These are phyloP conservation scores for Zaprionus lachaisei DNA, from an alignment of 1,140 invertebrate genomes.

Conservation along the genomic window DNA sequence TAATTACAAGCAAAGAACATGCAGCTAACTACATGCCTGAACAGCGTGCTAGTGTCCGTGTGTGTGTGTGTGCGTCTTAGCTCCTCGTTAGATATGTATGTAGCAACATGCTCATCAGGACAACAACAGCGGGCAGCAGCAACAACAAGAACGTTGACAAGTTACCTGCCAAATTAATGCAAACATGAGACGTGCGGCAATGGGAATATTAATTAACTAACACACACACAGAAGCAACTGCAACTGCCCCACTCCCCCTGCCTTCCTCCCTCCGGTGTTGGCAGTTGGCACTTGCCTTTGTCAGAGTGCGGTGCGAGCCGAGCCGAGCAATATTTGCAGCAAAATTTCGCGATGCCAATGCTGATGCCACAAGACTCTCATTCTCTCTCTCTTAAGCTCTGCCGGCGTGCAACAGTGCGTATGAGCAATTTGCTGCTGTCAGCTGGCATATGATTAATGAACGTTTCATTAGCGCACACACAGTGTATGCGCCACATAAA, in stretches of 20 bases:
- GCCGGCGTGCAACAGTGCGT: slow-evolving; percentile 35
- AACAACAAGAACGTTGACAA: slow-evolving; percentile 78
- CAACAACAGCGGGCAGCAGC: slow-evolving; percentile 33
- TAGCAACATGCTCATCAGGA: slow-evolving; percentile 55
- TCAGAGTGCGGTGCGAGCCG: slow-evolving; percentile 33
- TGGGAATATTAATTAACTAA: slow-evolving; percentile 82
- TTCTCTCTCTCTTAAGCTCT: slow-evolving; percentile 22
- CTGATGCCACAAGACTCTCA: slow-evolving; percentile 7
- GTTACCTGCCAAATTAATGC: slow-evolving; percentile 83
- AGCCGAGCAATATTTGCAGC: slow-evolving; percentile 29
- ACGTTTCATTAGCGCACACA: slow-evolving; percentile 72
- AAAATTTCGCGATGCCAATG: slow-evolving; percentile 24
- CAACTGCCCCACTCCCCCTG: not conserved
- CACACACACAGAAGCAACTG: slow-evolving; percentile 32
- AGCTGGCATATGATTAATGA: slow-evolving; percentile 75
- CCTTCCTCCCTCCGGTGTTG: slow-evolving; percentile 35
- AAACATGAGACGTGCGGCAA: slow-evolving; percentile 81
- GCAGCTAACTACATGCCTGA: slow-evolving; percentile 48
- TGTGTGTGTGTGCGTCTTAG: slow-evolving; percentile 29
- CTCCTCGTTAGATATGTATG: slow-evolving; percentile 73
- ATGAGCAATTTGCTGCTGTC: slow-evolving; percentile 56
- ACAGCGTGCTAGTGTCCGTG: not conserved
- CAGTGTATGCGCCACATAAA: too few relatives aligned
- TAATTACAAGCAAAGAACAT: slow-evolving; percentile 76
- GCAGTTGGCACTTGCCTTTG: slow-evolving; percentile 70